Conservation (phyloP, 1,140 invertebrate genomes). For the Paralvinella palmiformis region DNA sequence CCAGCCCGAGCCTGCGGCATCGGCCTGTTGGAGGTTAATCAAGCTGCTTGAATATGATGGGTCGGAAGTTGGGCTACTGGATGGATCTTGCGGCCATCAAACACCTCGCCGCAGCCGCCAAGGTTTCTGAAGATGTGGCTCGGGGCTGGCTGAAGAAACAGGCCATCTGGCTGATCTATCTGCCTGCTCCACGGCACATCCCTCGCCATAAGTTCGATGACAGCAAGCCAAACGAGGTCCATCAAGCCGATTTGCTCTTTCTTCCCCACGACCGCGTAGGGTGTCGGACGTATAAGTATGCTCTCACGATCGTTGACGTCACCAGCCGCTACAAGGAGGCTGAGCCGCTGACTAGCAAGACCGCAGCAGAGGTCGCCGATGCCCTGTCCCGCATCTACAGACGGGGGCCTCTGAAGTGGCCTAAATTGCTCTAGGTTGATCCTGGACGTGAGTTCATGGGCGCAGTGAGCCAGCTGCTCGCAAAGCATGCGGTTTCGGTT, state of each 20-base stretch:
- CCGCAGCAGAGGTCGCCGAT: slow-evolving; percentile 14
- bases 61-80: no score
- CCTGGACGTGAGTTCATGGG: no score
- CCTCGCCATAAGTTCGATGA: slow-evolving; percentile 17
- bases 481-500: no score
- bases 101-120: slow-evolving; percentile 17
- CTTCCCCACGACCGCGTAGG: slow-evolving; percentile 21
- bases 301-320: slow-evolving; percentile 21
- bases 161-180: slow-evolving; percentile 23
- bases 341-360: slow-evolving; percentile 19
- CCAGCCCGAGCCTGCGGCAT: no score
- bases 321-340: slow-evolving; percentile 22
- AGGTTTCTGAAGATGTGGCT: slow-evolving; percentile 9
- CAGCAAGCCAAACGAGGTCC: slow-evolving; percentile 14
- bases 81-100: slow-evolving; percentile 6
- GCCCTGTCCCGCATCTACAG: slow-evolving; percentile 22
- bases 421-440: no score
- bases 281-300: slow-evolving; percentile 20
- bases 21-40: no score
- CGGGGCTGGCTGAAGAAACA: slow-evolving; percentile 20
- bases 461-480: no score
- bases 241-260: slow-evolving; percentile 24
- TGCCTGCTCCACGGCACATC: slow-evolving; percentile 15
- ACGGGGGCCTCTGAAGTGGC: slow-evolving; percentile 18
- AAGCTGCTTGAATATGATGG: no score